Base-by-base conservation (phyloP, 2,888 invertebrate genomes). In the Mactromeris polynyma region DNA sequence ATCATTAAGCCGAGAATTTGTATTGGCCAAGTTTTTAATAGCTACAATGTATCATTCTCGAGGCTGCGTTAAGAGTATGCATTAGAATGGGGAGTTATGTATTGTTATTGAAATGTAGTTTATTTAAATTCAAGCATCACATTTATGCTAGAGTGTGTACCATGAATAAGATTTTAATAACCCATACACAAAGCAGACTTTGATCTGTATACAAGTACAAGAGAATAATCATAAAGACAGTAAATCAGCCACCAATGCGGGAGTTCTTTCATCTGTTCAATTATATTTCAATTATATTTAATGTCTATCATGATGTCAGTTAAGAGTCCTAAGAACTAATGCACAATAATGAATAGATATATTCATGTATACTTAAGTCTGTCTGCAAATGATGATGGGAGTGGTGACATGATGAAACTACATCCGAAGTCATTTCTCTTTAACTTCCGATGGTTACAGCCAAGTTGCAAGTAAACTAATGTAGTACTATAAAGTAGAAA, bases 91-190 rank as follows among this genome's bases (percentile, higher is more conserved):
- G 14, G 73, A 73, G 73, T 73, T 73, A 17, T 73, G 17, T 36
- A 36, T 73, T 73, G 26, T 73, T 73, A 73, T 73, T 73, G n/a
- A 73, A 73, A 73, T 73, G 19, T 19, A 33, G 33, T 33, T 73
- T 36, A 73, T 33, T 33, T 19, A 73, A 17, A 73, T 73, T 2
- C 11, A 64, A 26, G n/a, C n/a, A 2, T 64, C 26, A 64, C 58
- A 4, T 26, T 58, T 7, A n/a, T 21, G 58, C n/a, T 58, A 26
- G 58, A n/a, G 9, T 19, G 51, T 6, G 6, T n/a, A 58, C 21
- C 21, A n/a, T 7, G 36, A 78, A 38, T 1, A 78, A 11, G 78
- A 14, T n/a, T 58, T 58, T 19, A n/a, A n/a, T 58, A 58, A n/a
- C 21, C 19, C 58, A 58, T 58, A n/a, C 51, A 58, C 4, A n/a